Conservation (phyloP, 2,797 vertebrate species). For the Mycteria americana region DNA sequence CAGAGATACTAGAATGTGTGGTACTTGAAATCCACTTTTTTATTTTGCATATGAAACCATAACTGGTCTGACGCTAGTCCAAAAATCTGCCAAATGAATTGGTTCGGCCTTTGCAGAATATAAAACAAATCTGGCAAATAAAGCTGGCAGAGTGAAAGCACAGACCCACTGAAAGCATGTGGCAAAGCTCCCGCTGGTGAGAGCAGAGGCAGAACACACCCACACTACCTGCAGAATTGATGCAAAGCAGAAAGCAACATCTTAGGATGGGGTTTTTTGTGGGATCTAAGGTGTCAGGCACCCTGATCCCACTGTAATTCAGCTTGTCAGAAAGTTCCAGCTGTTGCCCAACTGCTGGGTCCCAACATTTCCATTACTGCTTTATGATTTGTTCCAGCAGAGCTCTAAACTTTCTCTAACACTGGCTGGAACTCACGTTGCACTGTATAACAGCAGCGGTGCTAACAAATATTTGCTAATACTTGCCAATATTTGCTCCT, state of each 20-base stretch:
- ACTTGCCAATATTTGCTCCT: slow-evolving; percentile 31
- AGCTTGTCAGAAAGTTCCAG: not conserved
- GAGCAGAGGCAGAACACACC: not conserved
- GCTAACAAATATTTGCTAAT: slow-evolving; percentile 53
- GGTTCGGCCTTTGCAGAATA: not conserved
- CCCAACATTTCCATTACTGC: not conserved
- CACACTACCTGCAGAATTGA: not conserved
- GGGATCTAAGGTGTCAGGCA: not conserved
- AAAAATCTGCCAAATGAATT: slow-evolving; percentile 18
- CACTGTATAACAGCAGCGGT: not conserved
- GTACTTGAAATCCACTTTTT: not conserved
- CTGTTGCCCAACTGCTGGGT: not conserved
- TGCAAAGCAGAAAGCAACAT: not conserved
- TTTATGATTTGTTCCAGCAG: not conserved
- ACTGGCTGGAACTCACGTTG: not conserved
- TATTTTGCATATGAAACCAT: not conserved
- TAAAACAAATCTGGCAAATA: not conserved
- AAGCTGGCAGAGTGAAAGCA: not conserved
- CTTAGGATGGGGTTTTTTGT: not conserved
- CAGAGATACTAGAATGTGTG: not conserved
- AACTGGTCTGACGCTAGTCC: not conserved
- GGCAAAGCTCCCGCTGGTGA: not conserved
- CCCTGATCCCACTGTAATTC: not conserved
- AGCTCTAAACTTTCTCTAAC: not conserved
- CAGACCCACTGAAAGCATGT: not conserved